Evolutionary conservation across 2,888 invertebrate genomes (phyloP).

Genomic region (Dascillus cervinus): DNA sequence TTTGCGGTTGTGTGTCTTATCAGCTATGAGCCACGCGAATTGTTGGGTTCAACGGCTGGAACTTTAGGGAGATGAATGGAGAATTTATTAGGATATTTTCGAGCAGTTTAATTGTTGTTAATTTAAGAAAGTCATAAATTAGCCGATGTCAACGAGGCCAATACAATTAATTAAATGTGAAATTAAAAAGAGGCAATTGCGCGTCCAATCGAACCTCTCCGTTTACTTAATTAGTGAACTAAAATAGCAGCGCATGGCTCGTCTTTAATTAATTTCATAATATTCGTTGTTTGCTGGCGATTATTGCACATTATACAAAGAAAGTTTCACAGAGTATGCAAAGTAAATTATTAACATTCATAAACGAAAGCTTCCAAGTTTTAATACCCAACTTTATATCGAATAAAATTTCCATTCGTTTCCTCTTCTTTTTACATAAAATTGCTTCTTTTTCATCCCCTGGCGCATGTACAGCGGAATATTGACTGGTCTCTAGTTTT

Average conservation of each 20-base stretch:
- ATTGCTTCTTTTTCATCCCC: conserved; percentile 34
- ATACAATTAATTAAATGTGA: conserved; percentile 29
- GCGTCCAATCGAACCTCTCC: conserved; percentile 25
- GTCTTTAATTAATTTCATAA: conserved; percentile 33
- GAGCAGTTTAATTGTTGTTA: conserved; percentile 19
- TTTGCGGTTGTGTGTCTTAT: too few relatives aligned
- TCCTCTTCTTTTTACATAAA: conserved; percentile 36
- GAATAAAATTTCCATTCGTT: conserved; percentile 43
- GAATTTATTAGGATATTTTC: too few relatives aligned
- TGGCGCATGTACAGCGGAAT: conserved; percentile 35
- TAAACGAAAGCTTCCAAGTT: conserved; percentile 40
- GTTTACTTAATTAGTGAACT: conserved; percentile 29
- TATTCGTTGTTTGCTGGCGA: conserved; percentile 33
- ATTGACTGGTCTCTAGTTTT: conserved; percentile 30
- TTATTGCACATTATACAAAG: conserved; percentile 38
- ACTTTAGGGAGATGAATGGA: too few relatives aligned
- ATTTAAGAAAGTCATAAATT: conserved; percentile 21
- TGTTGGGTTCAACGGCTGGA: too few relatives aligned
- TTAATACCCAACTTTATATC: conserved; percentile 41
- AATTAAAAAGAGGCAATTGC: conserved; percentile 24
- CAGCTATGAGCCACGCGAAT: too few relatives aligned
- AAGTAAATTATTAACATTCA: conserved; percentile 45
- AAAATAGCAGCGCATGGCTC: conserved; percentile 23
- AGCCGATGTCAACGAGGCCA: conserved; percentile 29
- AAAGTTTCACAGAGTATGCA: conserved; percentile 36